Evolutionary conservation across 2,113 vertebrate species (phyloP).

Genomic region (Todiramphus chloris): DNA sequence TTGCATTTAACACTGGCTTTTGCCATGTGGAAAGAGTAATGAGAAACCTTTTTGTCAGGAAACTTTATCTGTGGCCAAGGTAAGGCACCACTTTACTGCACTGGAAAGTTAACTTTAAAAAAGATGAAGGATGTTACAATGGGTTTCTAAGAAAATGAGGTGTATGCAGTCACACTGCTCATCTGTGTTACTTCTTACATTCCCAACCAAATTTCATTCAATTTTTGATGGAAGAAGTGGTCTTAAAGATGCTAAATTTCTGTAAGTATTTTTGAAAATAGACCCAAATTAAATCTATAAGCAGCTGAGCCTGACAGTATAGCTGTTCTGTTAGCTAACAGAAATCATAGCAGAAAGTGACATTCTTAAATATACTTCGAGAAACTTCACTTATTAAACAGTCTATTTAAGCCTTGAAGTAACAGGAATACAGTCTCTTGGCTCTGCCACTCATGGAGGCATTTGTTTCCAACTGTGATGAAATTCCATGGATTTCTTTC

Average conservation of each 20-base stretch:
- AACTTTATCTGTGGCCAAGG: constrained; percentile 97
- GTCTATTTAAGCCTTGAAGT: not conserved
- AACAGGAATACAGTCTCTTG: not conserved
- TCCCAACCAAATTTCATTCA: not conserved
- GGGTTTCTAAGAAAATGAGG: not conserved
- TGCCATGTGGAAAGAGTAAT: constrained; percentile 97
- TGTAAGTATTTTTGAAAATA: not conserved
- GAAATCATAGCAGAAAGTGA: not conserved
- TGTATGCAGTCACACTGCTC: not conserved
- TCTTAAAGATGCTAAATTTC: not conserved
- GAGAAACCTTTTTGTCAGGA: constrained; percentile 96
- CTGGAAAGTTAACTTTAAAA: not conserved
- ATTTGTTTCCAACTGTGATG: not conserved
- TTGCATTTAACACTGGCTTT: constrained; percentile 91
- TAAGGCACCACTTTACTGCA: constrained; percentile 37
- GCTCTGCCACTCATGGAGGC: not conserved
- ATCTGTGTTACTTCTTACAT: not conserved
- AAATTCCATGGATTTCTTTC: not conserved
- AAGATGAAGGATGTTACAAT: not conserved
- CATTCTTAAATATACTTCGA: not conserved
- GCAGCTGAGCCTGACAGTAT: not conserved
- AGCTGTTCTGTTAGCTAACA: not conserved
- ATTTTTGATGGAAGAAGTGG: not conserved
- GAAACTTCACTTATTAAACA: not conserved
- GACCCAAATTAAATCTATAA: not conserved